Conservation (phyloP, 2,797 vertebrate genomes). For the Silurus aristotelis region DNA sequence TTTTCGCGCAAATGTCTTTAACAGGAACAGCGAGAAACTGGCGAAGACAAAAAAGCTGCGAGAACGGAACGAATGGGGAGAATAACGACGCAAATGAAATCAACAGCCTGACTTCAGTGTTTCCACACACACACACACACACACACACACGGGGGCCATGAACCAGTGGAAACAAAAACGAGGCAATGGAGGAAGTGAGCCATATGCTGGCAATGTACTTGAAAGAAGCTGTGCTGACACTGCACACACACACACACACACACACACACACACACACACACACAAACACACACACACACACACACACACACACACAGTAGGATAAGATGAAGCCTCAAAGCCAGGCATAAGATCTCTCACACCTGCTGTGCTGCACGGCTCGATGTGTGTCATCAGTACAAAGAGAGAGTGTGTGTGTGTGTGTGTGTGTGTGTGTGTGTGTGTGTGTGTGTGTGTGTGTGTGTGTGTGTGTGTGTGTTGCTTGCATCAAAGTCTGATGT, state of each 20-base stretch:
- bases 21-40: slow-evolving; percentile 36
- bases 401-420: slow-evolving; percentile 42
- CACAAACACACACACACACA: slow-evolving; percentile 18
- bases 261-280: slow-evolving; percentile 11
- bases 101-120: slow-evolving; percentile 16
- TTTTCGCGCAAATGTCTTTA: slow-evolving; percentile 30
- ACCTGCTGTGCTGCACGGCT: slow-evolving; percentile 12
- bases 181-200: slow-evolving; percentile 43
- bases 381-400: slow-evolving; percentile 1
- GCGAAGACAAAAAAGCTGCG: background rate
- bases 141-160: slow-evolving; percentile 30
- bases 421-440: slow-evolving; percentile 44
- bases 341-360: slow-evolving; percentile 6
- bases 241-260: slow-evolving; percentile 8
- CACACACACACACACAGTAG: slow-evolving; percentile 10
- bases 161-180: slow-evolving; percentile 36
- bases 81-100: background rate
- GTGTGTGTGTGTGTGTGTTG: slow-evolving; percentile 36
- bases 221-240: slow-evolving; percentile 26
- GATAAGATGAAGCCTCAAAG: slow-evolving; percentile 35
- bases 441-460: slow-evolving; percentile 36
- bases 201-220: slow-evolving; percentile 49
- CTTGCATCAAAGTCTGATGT: slow-evolving; percentile 28
- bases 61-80: background rate
- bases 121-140: background rate